phyloP scores from a whole-genome alignment of 92 coral and sea anemone species.

The Porites rus region DNA sequence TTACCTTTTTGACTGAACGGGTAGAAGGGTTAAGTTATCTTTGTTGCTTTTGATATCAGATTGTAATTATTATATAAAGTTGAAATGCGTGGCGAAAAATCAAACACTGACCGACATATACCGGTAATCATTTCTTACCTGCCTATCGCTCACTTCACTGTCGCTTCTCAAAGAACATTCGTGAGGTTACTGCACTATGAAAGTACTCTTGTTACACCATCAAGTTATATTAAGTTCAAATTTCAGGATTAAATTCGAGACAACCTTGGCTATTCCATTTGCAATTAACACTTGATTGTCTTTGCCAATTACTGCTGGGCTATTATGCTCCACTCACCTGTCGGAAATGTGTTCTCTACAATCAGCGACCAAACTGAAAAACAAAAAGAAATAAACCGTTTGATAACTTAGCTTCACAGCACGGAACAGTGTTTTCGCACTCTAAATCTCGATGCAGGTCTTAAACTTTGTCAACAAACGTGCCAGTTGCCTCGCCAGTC shows the following conservation, averaged over 20 bases:
- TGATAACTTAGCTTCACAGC: not conserved
- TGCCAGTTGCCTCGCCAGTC: not conserved
- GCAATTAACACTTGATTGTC: constrained; percentile 10
- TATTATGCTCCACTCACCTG: constrained; percentile 31
- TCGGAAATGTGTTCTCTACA: constrained; percentile 7
- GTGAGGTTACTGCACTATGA: not conserved
- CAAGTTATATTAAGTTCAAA: not conserved
- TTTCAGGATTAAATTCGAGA: not conserved
- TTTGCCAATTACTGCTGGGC: constrained; percentile 21
- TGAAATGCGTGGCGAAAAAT: not conserved
- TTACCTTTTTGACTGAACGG: not conserved
- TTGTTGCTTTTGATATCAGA: not conserved
- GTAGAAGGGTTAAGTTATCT: not conserved
- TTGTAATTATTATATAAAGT: not conserved
- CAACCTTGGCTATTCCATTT: not conserved
- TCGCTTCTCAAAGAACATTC: not conserved
- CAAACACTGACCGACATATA: not conserved
- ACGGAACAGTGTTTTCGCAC: not conserved
- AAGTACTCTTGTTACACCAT: not conserved
- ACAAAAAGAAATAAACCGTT: not conserved
- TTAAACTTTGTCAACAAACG: not conserved
- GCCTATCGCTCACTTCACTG: no score
- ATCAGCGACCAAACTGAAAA: not conserved
- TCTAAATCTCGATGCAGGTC: not conserved
- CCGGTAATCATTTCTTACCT: constrained; percentile 2